These are phyloP conservation scores for Alca torda DNA, from an alignment of 2,797 vertebrate genomes.

Conservation along the genomic window DNA sequence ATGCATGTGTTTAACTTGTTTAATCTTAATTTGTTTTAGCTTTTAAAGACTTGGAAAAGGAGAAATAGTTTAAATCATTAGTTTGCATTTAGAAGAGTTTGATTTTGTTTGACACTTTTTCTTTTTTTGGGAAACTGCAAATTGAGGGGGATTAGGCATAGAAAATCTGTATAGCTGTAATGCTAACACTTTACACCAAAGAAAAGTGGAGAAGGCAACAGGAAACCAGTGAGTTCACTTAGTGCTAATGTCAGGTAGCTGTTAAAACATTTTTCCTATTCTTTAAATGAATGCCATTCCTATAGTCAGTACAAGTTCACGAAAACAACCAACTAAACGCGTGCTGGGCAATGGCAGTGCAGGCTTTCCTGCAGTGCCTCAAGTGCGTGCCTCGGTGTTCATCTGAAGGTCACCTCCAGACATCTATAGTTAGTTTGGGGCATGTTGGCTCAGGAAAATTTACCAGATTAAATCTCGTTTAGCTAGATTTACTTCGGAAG, in stretches of 20 bases:
- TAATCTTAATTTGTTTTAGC: slow-evolving; percentile 31
- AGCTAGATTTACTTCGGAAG: slow-evolving; percentile 1
- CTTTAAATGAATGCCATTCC: slow-evolving; percentile 22
- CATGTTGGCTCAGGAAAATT: not conserved
- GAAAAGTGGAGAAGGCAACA: slow-evolving; percentile 49
- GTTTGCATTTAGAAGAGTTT: slow-evolving; percentile 34
- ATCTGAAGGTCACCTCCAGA: slow-evolving; percentile 26
- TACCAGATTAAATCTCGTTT: not conserved
- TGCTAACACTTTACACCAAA: slow-evolving; percentile 58
- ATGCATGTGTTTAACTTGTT: slow-evolving; percentile 46
- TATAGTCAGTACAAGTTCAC: not conserved
- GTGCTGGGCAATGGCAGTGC: not conserved
- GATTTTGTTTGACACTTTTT: not conserved
- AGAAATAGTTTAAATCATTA: slow-evolving; percentile 12
- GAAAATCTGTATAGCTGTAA: not conserved
- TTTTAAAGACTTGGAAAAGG: slow-evolving; percentile 15
- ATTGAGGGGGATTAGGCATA: slow-evolving; percentile 35
- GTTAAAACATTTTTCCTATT: slow-evolving; percentile 24
- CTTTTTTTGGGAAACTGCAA: slow-evolving; percentile 40
- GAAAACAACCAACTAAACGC: not conserved
- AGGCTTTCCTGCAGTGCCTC: not conserved
- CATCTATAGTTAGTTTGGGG: not conserved
- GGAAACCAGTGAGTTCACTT: slow-evolving; percentile 19
- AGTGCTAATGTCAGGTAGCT: not conserved
- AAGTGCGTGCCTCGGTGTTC: not conserved